Base-by-base conservation (phyloP, 2,888 invertebrate species). In the Galerucella nymphaeae region DNA sequence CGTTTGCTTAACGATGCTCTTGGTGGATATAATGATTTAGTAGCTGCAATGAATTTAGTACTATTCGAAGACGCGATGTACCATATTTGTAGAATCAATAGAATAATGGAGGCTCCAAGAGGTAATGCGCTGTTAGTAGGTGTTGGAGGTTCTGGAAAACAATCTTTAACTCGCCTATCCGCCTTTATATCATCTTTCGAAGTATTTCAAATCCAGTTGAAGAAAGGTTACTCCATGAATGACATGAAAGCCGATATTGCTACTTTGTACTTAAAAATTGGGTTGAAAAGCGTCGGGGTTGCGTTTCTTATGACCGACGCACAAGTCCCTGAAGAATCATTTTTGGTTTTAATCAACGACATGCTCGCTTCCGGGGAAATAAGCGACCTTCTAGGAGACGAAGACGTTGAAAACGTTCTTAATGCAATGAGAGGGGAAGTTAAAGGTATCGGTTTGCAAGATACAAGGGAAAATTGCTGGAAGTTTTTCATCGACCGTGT, bases 11-110 rank as follows among this genome's bases (percentile, higher is more conserved):
- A 91, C 8, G 97, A 97, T 78, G 96, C 96, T 0, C 88, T 97
- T 67, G 70, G 70, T 58, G 84, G 91, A 18, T 98, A 98, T 84
- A 97, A 98, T 84, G 98, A 98, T 82, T 89, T 97, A 76, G 91
- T 94, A 10, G 94, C 96, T 2, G 94, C 94, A 0, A 97, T 98
- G 96, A 96, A 97, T 86, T 88, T 98, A 72, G 97, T 98, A 2
- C 90, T 98, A 10, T 98, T 98, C 83, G 97, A 97, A 83, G 97
- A 98, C 85, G 97, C 98, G 14, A 96, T 98, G 93, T 91, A 92
- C 77, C 97, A 98, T 84, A 92, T 98, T 66, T 95, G 95, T 86
- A 91, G 94, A 90, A 97, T 98, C 74, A 97, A 95, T 85, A 92
- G 98, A 70, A 97, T 98, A 78, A 87, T 98, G 82, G 97, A 98